Evolutionary conservation across 2,113 vertebrate species (phyloP), one percentile per base, ranked within the genome.

Genomic region (Ictalurus furcatus): DNA sequence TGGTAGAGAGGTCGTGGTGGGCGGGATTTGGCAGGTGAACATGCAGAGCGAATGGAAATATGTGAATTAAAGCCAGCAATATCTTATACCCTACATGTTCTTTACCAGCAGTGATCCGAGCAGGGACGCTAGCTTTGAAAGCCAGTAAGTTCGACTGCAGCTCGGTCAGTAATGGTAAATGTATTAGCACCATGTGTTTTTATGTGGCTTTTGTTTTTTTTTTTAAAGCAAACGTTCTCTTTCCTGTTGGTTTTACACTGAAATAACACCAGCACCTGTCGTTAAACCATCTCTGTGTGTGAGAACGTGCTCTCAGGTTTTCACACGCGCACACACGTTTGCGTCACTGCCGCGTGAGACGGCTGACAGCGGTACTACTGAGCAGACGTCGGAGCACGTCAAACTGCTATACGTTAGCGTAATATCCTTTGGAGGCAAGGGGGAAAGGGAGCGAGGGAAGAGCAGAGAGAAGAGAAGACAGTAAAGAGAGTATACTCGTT

Each of bases 171-270:
- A 37, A 21, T 74, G 37, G 17, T 74, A 44, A 74, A 74, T 44
- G 73, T 44, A 23, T 44, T 40, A 40, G 71, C 71, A n/a, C 76
- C 19, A 48, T 78, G 2, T 78, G 40, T 54, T 54, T 44, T 14
- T 81, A 59, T 37, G 19, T 61, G 30, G 1, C 56, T 23, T 61
- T 59, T 83, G 54, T 83, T 78, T 14, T 59, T 7, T 34, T 48
- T 44, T 44, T 34, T 34, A 34, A 34, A 59, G 54, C 30, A 21
- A 37, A 82, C 56, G 4, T 17, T 63, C 56, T 61, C 56, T 83
- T 25, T 56, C 81, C 81, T 84, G 81, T 84, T 44, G 84, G 76
- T 94, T 94, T 89, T 93, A 90, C 89, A 92, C 91, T 94, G 93
- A 87, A 89, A 89, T 86, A 82, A 82, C 65, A 61, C 23, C 19